Evolutionary conservation across 2,113 vertebrate species (phyloP), one percentile per base, ranked within the genome.

Genomic region (Micronisus gabar): DNA sequence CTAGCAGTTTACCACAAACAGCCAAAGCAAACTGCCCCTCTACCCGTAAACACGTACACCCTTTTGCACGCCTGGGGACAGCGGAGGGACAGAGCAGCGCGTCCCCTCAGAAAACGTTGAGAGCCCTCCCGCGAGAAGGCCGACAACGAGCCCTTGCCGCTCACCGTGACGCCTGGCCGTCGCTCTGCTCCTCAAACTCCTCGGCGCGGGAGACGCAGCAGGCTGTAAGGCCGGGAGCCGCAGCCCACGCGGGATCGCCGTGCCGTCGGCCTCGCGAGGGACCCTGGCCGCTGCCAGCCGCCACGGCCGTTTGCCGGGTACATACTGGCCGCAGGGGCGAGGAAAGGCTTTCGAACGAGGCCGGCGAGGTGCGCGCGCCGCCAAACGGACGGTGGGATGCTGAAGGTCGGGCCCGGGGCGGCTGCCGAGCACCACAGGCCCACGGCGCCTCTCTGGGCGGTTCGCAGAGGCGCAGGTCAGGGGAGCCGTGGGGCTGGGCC

Each of bases 351-450:
- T 48, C 61, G 10, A 25, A 25, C 15, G 23, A 18, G 22, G 19
- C 3, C 1, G 1, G 48, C 4, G 7, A 30, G 15, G 16, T 5
- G 22, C 0, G 3, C 29, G 40, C 0, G 1, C 41, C 38, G 55
- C 47, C 43, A 5, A 59, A 40, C 32, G 5, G 47, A 17, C 20
- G 82, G 32, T 3, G 27, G 26, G 63, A 27, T 16, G 71, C 65
- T 56, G 59, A 71, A 52, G 58, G 18, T 7, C 2, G 1, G 3
- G 30, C 14, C 26, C 1, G 0, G 20, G 21, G 14, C 5, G 66
- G 55, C 47, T 10, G 4, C 53, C 0, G 16, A 66, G 40, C 40
- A 11, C 45, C 11, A 2, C 36, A 7, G n/a, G 6, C n/a, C 11
- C 20, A 13, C 1, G 8, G 58, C 6, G 32, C 13, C 15, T 30